phyloP scores from a whole-genome alignment of 2,888 invertebrate species.

The Pandemis corylana region DNA sequence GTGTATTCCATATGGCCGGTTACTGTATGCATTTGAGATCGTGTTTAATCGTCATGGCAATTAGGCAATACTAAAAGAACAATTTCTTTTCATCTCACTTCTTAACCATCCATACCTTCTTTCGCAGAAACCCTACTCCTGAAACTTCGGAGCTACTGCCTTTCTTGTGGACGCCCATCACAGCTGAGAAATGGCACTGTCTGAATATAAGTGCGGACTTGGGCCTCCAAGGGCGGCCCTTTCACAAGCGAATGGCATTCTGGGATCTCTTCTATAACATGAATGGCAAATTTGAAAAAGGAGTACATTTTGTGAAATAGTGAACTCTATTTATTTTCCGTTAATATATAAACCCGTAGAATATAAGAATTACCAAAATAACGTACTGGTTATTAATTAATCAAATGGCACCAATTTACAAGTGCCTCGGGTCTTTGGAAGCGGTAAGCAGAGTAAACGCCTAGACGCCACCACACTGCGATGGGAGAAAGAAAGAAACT shows the following conservation, averaged over 20 bases:
- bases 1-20: background rate
- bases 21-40: background rate
- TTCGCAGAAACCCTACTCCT: constrained; percentile 40
- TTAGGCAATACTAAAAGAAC: too few species aligned
- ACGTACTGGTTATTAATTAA: too few species aligned
- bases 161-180: constrained; percentile 35
- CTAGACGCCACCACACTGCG: too few species aligned
- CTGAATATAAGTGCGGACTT: constrained; percentile 22
- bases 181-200: constrained; percentile 23
- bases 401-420: too few species aligned
- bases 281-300: constrained; percentile 41
- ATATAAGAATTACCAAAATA: too few species aligned
- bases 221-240: constrained; percentile 24
- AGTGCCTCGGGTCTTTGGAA: too few species aligned
- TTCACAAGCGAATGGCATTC: constrained; percentile 32
- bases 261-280: constrained; percentile 36
- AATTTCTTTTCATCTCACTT: background rate
- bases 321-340: background rate
- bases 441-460: too few species aligned
- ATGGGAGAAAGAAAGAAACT: too few species aligned
- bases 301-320: constrained; percentile 18
- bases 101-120: background rate
- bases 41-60: too few species aligned
- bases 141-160: constrained; percentile 33
- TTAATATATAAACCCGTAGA: too few species aligned